phyloP scores from a whole-genome alignment of 1,140 invertebrate genomes.

The Drosophila ogumai region DNA sequence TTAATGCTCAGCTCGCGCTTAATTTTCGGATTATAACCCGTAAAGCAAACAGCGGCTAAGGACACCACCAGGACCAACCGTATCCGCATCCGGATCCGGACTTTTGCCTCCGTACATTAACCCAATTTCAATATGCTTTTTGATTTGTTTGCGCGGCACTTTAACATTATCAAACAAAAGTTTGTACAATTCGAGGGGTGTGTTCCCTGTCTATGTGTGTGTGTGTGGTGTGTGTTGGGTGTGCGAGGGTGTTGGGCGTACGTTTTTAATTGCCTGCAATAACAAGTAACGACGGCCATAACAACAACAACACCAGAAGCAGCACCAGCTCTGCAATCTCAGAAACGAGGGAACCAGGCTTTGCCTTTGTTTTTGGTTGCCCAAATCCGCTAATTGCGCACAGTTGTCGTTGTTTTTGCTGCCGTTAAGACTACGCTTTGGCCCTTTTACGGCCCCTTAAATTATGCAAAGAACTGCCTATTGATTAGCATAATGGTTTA shows the following conservation, averaged over 20 bases:
- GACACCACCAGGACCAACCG: slow-evolving; percentile 54
- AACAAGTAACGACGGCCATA: slow-evolving; percentile 74
- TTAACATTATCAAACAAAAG: slow-evolving; percentile 83
- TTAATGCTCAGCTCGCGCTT: slow-evolving; percentile 80
- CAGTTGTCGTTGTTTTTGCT: slow-evolving; percentile 64
- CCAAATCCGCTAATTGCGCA: slow-evolving; percentile 78
- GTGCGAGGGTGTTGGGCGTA: slow-evolving; percentile 51
- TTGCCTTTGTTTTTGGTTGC: slow-evolving; percentile 58
- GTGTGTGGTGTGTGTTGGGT: slow-evolving; percentile 11
- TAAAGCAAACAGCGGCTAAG: slow-evolving; percentile 76
- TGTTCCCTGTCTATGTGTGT: neutral
- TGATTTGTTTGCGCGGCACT: slow-evolving; percentile 81
- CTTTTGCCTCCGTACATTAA: slow-evolving; percentile 68
- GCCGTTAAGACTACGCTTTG: slow-evolving; percentile 37
- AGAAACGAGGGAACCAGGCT: slow-evolving; percentile 21
- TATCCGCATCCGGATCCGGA: slow-evolving; percentile 37
- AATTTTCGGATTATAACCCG: slow-evolving; percentile 83
- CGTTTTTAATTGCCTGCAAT: slow-evolving; percentile 80
- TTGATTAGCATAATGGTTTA: slow-evolving; percentile 72
- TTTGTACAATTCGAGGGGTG: slow-evolving; percentile 60
- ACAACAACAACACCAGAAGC: slow-evolving; percentile 50
- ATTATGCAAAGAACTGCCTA: slow-evolving; percentile 54
- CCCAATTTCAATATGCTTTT: slow-evolving; percentile 84
- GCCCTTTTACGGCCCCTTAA: slow-evolving; percentile 39
- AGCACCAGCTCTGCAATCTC: slow-evolving; percentile 25